Evolutionary conservation across 92 coral and sea anemone genomes (phyloP), one percentile per base, ranked within the genome.

Genomic region (Parazoanthus darwini): DNA sequence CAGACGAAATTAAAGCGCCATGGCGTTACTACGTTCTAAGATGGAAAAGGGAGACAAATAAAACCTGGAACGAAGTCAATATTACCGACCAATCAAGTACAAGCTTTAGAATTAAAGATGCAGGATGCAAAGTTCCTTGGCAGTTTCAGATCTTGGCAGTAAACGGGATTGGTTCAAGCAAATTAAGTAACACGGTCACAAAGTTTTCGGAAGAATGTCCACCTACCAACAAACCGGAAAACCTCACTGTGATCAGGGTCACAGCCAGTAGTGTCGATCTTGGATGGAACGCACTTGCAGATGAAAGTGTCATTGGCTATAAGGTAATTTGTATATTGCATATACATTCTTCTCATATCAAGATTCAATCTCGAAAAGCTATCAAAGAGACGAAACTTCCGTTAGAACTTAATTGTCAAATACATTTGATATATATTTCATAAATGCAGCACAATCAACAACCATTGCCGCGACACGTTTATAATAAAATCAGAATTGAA

Each of bases 91-190:
- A 22, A 82, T 33, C 59, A 65, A 63, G 25, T 16, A 63, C 86
- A 82, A 39, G 86, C 35, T 82, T 20, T 33, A 66, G 11, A 9
- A 23, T 82, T 35, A 2, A 63, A 37, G 73, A 63, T 25, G 86
- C 86, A 8, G 86, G 86, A 25, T 82, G 74, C 38, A 38, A 59
- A 16, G 22, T 43, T 11, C 50, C 33, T 22, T 82, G 86, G 86
- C 38, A 63, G 18, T 66, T 82, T 39, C 86, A 66, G 8, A 82
- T 82, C 58, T 42, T 25, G 20, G 75, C 86, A 63, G 86, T 82
- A 11, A 82, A 82, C 22, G 77, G n/a, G 14, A 16, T 82, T 63
- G 86, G 86, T 1, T 18, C 56, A 0, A 82, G 86, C 86, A 22
- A 22, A 39, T 25, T 10, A 1, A 82, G 86, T 44, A 39, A 82